Base-by-base conservation (phyloP, 2,888 invertebrate species). In the Gymnocheta viridis region DNA sequence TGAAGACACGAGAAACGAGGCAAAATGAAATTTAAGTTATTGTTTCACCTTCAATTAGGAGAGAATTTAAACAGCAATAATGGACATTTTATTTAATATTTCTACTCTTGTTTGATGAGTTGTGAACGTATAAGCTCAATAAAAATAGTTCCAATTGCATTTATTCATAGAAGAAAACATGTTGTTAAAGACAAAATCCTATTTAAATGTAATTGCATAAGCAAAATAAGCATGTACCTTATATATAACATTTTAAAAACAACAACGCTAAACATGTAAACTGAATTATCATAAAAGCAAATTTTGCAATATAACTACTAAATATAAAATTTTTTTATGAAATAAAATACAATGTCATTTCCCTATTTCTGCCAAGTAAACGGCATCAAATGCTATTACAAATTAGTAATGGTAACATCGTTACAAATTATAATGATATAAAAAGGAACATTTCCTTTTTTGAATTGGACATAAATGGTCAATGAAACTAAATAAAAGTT, bases 331-430 rank as follows among this genome's bases (percentile, higher is more conserved):
- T 70, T 69, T 66, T 82, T 58, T 35, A 41, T 41, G n/a, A 49
- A 47, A 73, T 66, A 58, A 32, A 38, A 70, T 38, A 56, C 56
- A 64, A 69, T 64, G 35, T 19, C 12, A 62, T 38, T 62, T 22
- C 19, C 24, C 1, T 10, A 47, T 24, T 56, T 0, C 17, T 10
- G 6, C 4, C 44, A 14, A 66, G 27, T 9, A 56, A 64, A 64
- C 47, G 66, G 32, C 19, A 41, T 47, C 77, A 78, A 58, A 22
- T 49, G 47, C 73, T 77, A 79, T 72, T 72, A 62, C 62, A 77
- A 81, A 84, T 84, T 81, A 81, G 80, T 77, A 62, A 84, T 62
- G 81, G 84, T 67, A 72, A 49, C 80, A 84, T 77, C 83, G 72
- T 81, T 62, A 64, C 81, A 81, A 84, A 76, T 77, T 77, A 84